Base-by-base conservation (phyloP, 2,888 invertebrate species). In the Agapostemon virescens region DNA sequence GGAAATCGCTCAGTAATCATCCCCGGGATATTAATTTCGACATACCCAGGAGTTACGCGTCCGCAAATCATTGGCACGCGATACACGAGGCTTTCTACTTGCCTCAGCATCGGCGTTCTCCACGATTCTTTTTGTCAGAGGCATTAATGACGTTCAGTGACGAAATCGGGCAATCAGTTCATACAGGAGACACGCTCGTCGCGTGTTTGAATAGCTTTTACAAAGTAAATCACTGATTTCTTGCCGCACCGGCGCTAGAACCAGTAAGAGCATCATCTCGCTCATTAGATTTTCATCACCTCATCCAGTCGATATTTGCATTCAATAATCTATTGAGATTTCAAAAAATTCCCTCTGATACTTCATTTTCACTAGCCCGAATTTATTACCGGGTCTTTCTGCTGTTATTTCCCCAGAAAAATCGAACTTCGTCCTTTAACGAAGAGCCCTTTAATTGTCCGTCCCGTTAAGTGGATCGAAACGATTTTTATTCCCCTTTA, bases 81-180 rank as follows among this genome's bases (percentile, higher is more conserved):
- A 72, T 72, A 68, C 64, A 33, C 20, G n/a, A 42, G 49, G 42
- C 40, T 73, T 79, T 70, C 74, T 64, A 74, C 68, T 36, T 26
- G 30, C 36, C 49, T 45, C 61, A 33, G 36, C 55, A 23, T 78
- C 38, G 30, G 33, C 52, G 40, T 73, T 67, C 40, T 30, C 61
- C 11, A 15, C 45, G 63, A 78, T 30, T 40, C 63, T 74, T 79
- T 81, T 81, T 74, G 69, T 42, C 26, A 38, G n/a, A 15, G 4
- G 0, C 69, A 30, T 58, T 81, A 74, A 81, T 45, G 74, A 74
- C 52, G 23, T 17, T 9, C 42, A 45, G n/a, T 81, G 74, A 52
- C 13, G 80, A 74, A 81, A 81, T 42, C 77, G 36, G 13, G 64
- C 58, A 76, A 61, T 58, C 45, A 40, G 38, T 70, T 38, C 67